Evolutionary conservation across 2,113 vertebrate genomes (phyloP).

Genomic region (Eclectus roratus): DNA sequence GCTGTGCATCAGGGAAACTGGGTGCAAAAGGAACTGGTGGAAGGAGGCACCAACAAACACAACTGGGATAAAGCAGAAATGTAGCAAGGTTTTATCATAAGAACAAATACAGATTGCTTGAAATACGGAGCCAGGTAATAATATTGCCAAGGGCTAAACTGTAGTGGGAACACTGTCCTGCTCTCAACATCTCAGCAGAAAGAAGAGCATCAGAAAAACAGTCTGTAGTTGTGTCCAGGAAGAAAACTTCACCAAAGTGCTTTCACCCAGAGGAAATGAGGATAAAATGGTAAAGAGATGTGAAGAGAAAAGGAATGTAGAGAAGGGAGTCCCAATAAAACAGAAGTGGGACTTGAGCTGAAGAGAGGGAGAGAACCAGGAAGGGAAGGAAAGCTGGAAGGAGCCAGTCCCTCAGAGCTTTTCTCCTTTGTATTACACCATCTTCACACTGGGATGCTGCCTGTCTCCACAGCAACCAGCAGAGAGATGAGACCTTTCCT

Average conservation of each 20-base stretch:
- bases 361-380: background rate
- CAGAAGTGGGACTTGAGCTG: background rate
- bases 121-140: background rate
- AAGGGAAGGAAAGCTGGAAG: background rate
- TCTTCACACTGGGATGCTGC: background rate
- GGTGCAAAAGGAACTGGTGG: background rate
- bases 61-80: background rate
- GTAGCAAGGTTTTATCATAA: background rate
- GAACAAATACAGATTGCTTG: background rate
- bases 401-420: background rate
- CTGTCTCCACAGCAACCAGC: background rate
- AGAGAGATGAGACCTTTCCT: background rate
- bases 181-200: background rate
- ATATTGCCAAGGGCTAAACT: background rate
- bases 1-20: background rate
- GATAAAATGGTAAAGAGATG: background rate
- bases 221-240: background rate
- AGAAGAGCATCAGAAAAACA: background rate
- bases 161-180: background rate
- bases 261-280: background rate
- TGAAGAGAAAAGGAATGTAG: background rate
- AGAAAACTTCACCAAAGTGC: background rate
- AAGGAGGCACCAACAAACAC: background rate
- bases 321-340: background rate
- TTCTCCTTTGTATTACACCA: background rate